Percentiles rank a stretch among this genome's conserved stretches.
phyloP scores from a whole-genome alignment of 2,888 invertebrate genomes.

The Meiosimyza platycephala region DNA sequence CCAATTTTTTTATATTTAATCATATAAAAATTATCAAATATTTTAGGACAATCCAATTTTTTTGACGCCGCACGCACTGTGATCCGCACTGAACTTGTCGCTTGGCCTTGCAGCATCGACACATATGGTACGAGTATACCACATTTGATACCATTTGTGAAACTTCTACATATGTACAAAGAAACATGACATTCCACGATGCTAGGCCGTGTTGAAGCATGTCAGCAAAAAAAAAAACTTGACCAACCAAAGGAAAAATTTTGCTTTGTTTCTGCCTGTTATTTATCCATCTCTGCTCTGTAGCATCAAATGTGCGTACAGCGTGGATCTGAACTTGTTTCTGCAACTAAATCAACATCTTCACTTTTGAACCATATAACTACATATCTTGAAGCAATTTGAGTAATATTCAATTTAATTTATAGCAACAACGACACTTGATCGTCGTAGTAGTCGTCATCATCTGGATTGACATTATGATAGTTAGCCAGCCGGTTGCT shows the following conservation, averaged over 20 bases:
- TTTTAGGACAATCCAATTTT: background rate
- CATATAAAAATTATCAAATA: no score
- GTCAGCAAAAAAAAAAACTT: constrained; percentile 17
- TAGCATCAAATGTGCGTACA: constrained; percentile 40
- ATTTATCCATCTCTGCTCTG: constrained; percentile 32
- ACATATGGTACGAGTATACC: background rate
- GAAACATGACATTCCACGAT: constrained; percentile 26
- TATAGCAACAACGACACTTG: constrained; percentile 59
- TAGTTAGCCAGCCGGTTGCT: background rate
- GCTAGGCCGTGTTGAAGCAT: background rate
- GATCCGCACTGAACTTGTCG: background rate
- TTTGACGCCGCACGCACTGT: background rate
- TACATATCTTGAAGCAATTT: constrained; percentile 53
- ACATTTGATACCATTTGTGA: constrained; percentile 38
- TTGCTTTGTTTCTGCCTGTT: background rate
- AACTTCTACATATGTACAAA: constrained; percentile 9
- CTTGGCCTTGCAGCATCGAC: background rate
- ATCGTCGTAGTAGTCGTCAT: constrained; percentile 19
- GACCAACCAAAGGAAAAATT: constrained; percentile 17
- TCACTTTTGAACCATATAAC: constrained; percentile 37
- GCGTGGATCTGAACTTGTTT: constrained; percentile 26
- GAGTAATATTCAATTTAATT: constrained; percentile 63
- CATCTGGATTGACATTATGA: background rate
- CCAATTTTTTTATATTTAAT: no score
- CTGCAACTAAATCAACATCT: background rate